These are phyloP conservation scores for Cantharis lateralis DNA, from an alignment of 2,888 invertebrate genomes.

Conservation along the genomic window DNA sequence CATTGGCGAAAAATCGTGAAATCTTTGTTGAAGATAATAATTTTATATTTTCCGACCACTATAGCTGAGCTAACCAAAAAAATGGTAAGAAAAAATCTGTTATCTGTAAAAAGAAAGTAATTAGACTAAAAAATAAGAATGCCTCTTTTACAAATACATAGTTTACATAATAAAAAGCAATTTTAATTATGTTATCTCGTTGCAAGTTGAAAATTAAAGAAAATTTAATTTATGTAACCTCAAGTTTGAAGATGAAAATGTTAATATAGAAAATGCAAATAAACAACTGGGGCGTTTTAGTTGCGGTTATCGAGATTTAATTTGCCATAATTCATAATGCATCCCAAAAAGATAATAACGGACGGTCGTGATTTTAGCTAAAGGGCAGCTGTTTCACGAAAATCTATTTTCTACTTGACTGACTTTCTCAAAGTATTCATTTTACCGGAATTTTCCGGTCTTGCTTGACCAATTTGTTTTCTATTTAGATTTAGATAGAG, in stretches of 20 bases:
- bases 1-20: no score
- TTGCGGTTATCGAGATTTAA: neutral
- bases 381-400: slow-evolving; percentile 17
- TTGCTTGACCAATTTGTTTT: slow-evolving; percentile 19
- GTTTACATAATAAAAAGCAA: neutral
- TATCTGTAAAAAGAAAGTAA: no score
- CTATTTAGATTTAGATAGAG: neutral
- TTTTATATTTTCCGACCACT: no score
- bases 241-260: neutral
- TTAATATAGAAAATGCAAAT: neutral
- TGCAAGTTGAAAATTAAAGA: neutral
- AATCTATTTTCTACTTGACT: slow-evolving; percentile 18
- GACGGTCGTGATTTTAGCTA: slow-evolving; percentile 10
- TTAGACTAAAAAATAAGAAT: no score
- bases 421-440: slow-evolving; percentile 17
- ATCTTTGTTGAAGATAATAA: no score
- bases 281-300: neutral
- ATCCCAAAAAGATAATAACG: slow-evolving; percentile 7
- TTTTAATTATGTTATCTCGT: neutral
- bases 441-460: slow-evolving; percentile 8
- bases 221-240: neutral
- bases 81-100: no score
- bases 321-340: slow-evolving; percentile 13
- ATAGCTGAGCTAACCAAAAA: no score
- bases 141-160: neutral